Evolutionary conservation across 2,797 vertebrate genomes (phyloP).

Genomic region (Rallus crepitans): DNA sequence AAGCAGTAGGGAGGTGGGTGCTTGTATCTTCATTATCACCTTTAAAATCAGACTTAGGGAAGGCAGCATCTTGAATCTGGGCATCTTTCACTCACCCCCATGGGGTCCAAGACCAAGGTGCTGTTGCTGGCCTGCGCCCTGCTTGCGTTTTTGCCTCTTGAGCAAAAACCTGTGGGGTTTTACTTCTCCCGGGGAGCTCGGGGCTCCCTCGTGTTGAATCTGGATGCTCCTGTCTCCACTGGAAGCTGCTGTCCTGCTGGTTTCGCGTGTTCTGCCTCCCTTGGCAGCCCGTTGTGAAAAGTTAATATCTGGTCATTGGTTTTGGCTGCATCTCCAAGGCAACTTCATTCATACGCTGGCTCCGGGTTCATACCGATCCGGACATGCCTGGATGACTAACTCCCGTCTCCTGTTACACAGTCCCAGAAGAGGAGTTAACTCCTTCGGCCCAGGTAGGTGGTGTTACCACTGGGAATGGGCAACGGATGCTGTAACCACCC

Average conservation of each 20-base stretch:
- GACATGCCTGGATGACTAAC: slow-evolving; percentile 59
- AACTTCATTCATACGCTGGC: slow-evolving; percentile 50
- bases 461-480: neutral
- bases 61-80: neutral
- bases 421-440: slow-evolving; percentile 49
- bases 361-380: slow-evolving; percentile 25
- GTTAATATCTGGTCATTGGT: slow-evolving; percentile 69
- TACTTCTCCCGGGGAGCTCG: neutral
- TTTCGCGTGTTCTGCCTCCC: neutral
- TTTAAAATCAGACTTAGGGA: neutral
- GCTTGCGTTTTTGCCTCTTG: neutral
- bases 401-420: slow-evolving; percentile 26
- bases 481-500: neutral
- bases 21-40: neutral
- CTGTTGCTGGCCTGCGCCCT: neutral
- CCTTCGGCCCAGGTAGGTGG: neutral
- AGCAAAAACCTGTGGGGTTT: neutral
- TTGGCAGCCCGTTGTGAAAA: slow-evolving; percentile 49
- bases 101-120: neutral
- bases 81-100: neutral
- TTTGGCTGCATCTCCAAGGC: slow-evolving; percentile 68
- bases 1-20: neutral
- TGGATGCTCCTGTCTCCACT: neutral
- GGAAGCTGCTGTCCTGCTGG: neutral
- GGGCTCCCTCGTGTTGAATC: rapidly evolving